Evolutionary conservation across 1,140 invertebrate species (phyloP).

Genomic region (Drosophila kikkawai): DNA sequence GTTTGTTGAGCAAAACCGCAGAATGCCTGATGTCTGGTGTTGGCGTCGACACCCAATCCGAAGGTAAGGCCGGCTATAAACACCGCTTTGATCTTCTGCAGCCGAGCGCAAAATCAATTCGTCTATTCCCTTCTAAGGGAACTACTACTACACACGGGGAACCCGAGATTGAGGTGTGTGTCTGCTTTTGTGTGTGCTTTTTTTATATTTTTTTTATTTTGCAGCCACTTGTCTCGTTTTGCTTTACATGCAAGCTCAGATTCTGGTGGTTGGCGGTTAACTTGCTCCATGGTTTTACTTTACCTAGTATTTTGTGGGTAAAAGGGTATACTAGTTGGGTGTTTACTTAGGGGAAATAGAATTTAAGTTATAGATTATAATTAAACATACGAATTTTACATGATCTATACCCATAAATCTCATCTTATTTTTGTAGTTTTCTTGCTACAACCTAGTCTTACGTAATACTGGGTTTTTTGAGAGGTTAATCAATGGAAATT

Average conservation of each 20-base stretch:
- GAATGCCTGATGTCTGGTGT: slow-evolving; percentile 40
- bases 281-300: slow-evolving; percentile 11
- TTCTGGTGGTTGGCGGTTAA: slow-evolving; percentile 55
- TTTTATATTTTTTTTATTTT: neutral
- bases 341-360: neutral
- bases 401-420: too few relatives aligned
- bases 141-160: slow-evolving; percentile 3
- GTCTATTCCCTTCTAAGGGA: slow-evolving; percentile 62
- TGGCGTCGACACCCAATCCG: slow-evolving; percentile 61
- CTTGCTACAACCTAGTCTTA: neutral
- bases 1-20: slow-evolving; percentile 44
- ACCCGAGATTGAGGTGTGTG: slow-evolving; percentile 2
- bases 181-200: neutral
- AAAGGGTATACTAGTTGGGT: neutral
- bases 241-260: slow-evolving; percentile 73
- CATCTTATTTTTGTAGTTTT: neutral
- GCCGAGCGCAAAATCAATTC: slow-evolving; percentile 79
- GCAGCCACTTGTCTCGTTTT: slow-evolving; percentile 59
- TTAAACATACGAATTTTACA: too few relatives aligned
- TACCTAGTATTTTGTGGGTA: neutral
- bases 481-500: neutral
- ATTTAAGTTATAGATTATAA: neutral
- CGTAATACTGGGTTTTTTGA: too few relatives aligned
- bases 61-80: slow-evolving; percentile 7
- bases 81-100: slow-evolving; percentile 78